phyloP scores from a whole-genome alignment of 2,113 vertebrate species.

The Symphodus melops region DNA sequence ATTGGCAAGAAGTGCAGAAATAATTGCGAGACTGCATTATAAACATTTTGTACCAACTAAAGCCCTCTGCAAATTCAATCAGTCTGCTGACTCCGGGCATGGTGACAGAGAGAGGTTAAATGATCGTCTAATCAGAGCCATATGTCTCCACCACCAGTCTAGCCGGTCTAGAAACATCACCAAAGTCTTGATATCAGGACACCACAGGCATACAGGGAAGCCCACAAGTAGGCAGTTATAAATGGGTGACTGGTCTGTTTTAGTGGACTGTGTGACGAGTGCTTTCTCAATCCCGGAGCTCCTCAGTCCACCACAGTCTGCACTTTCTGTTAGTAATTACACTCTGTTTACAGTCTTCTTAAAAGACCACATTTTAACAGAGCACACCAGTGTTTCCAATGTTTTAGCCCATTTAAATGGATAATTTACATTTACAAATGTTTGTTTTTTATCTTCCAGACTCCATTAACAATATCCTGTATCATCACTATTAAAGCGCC shows the following conservation, averaged over 20 bases:
- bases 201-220: constrained; percentile 48
- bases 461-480: not conserved
- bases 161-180: constrained; percentile 71
- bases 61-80: constrained; percentile 81
- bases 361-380: constrained; percentile 10
- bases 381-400: constrained; percentile 12
- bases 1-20: constrained; percentile 62
- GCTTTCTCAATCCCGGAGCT: constrained; percentile 11
- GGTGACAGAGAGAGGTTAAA: constrained; percentile 76
- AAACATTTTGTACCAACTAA: constrained; percentile 80
- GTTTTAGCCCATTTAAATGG: constrained; percentile 7
- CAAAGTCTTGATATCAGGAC: constrained; percentile 60
- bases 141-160: constrained; percentile 77
- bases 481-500: not conserved
- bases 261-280: constrained; percentile 24
- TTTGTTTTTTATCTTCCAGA: constrained; percentile 17
- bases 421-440: constrained; percentile 2
- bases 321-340: constrained; percentile 2
- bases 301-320: constrained; percentile 2
- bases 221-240: constrained; percentile 60
- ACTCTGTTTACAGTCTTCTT: constrained; percentile 7
- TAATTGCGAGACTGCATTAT: constrained; percentile 78
- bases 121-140: constrained; percentile 83
- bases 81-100: constrained; percentile 78
- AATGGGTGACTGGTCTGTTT: constrained; percentile 36